Conservation (phyloP, 92 coral and sea anemone species). For the Zoanthus solanderi region DNA sequence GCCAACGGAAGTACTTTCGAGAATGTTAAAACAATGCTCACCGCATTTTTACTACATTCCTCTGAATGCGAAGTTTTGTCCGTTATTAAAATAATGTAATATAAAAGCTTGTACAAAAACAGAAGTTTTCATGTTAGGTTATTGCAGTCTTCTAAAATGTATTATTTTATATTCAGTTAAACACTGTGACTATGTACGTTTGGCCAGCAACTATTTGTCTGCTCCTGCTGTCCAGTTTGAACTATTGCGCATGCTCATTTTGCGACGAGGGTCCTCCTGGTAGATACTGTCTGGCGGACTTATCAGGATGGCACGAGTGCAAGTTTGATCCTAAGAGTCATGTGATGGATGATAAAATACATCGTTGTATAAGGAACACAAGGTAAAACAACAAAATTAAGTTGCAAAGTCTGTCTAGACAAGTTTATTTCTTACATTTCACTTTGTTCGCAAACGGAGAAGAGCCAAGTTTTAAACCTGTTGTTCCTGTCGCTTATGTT, state of each 20-base stretch:
- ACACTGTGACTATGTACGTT: conserved; percentile 27
- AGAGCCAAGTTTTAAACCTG: too few species aligned
- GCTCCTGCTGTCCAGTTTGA: conserved; percentile 40
- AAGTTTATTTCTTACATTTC: not conserved
- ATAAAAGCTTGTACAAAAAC: too few species aligned
- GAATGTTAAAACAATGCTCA: too few species aligned
- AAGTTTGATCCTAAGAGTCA: conserved; percentile 51
- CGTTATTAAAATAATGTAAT: too few species aligned
- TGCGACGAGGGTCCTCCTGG: conserved; percentile 68
- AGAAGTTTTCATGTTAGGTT: too few species aligned
- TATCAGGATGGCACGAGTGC: conserved; percentile 69
- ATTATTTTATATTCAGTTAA: not conserved
- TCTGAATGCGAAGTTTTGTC: too few species aligned
- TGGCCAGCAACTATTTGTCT: conserved; percentile 1
- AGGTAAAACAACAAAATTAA: conserved; percentile 3
- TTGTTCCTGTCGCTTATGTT: too few species aligned
- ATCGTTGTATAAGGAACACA: conserved; percentile 41
- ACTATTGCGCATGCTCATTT: conserved; percentile 54
- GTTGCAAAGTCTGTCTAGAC: too few species aligned
- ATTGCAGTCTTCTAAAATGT: not conserved
- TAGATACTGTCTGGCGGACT: conserved; percentile 62
- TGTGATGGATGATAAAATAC: conserved; percentile 55
- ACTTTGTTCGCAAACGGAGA: too few species aligned
- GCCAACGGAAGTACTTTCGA: too few species aligned
- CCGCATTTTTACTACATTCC: too few species aligned